Evolutionary conservation across 53 echinoderm and acorn worm species (phyloP).

Genomic region (Echinometra lucunter): DNA sequence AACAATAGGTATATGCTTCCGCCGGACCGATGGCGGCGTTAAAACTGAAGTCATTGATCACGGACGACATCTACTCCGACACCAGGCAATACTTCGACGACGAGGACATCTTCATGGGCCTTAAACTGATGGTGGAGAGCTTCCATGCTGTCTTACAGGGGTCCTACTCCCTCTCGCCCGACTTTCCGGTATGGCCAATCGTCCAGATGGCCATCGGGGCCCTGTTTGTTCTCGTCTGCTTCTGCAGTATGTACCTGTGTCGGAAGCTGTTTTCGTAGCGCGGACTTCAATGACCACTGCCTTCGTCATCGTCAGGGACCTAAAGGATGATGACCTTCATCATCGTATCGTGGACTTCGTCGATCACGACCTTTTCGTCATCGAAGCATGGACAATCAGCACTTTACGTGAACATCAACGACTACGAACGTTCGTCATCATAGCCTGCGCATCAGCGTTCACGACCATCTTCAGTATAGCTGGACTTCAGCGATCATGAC

Average conservation of each 20-base stretch:
- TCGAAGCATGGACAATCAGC: too few relatives aligned
- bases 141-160: slow-evolving; percentile 59
- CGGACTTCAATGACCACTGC: not conserved
- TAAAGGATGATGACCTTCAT: not conserved
- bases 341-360: too few relatives aligned
- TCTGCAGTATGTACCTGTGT: slow-evolving; percentile 85
- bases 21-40: slow-evolving; percentile 72
- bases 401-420: not conserved
- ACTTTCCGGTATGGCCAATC: slow-evolving; percentile 82
- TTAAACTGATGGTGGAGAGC: slow-evolving; percentile 64
- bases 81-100: slow-evolving; percentile 63
- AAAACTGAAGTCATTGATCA: slow-evolving; percentile 68
- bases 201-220: slow-evolving; percentile 81
- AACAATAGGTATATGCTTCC: slow-evolving; percentile 73
- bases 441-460: too few relatives aligned
- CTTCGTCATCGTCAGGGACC: not conserved
- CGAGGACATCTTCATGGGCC: slow-evolving; percentile 67
- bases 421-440: not conserved
- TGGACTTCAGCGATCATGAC: too few relatives aligned
- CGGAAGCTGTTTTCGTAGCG: slow-evolving; percentile 75
- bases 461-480: too few relatives aligned
- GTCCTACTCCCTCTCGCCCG: slow-evolving; percentile 68
- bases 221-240: slow-evolving; percentile 75
- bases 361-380: too few relatives aligned
- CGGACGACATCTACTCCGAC: slow-evolving; percentile 70